phyloP scores from a whole-genome alignment of 2,797 vertebrate genomes.

The Cirrhinus mrigala region DNA sequence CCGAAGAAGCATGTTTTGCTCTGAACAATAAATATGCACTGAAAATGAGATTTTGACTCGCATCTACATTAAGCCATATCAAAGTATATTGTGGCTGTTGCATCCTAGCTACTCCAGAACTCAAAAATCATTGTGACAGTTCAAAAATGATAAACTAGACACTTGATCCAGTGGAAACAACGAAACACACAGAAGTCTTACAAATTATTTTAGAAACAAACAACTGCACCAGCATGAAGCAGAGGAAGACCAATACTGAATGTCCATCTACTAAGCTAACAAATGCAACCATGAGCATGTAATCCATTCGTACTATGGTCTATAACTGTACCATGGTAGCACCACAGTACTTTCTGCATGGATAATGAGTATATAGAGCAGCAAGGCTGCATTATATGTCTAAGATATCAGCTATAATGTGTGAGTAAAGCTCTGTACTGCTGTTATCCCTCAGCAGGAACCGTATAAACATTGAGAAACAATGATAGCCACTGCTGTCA shows the following conservation, averaged over 20 bases:
- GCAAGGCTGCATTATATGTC: neutral
- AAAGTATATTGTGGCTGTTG: neutral
- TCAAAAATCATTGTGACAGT: neutral
- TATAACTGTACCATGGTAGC: neutral
- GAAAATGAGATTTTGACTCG: neutral
- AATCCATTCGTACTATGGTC: neutral
- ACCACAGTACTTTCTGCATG: neutral
- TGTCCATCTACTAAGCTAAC: neutral
- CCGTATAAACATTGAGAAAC: neutral
- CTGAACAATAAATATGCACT: too few species aligned
- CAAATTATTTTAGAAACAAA: neutral
- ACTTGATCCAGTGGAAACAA: neutral
- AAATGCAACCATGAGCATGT: neutral
- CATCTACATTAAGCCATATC: too few species aligned
- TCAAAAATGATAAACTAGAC: neutral
- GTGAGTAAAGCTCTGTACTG: conserved; percentile 3
- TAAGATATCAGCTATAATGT: neutral
- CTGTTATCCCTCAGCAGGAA: neutral
- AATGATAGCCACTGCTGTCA: neutral
- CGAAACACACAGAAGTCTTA: neutral
- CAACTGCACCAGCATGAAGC: neutral
- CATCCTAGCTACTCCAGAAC: neutral
- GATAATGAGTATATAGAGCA: neutral
- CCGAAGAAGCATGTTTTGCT: neutral
- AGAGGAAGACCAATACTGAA: neutral